phyloP scores from a whole-genome alignment of 2,113 vertebrate species.

The Lophura nycthemera region DNA sequence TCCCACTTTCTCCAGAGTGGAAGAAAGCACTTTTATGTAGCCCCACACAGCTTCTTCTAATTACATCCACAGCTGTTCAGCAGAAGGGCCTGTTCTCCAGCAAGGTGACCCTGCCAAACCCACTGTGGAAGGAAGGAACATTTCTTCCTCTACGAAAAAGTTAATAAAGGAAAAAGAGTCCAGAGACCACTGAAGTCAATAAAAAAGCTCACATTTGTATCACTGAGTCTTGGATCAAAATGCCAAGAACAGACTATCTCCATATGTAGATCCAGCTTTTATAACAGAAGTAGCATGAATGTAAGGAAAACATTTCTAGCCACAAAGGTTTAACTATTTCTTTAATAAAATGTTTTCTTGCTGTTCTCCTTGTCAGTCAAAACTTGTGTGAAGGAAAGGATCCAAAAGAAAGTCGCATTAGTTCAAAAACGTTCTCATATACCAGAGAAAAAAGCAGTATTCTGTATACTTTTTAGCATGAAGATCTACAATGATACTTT shows the following conservation, averaged over 20 bases:
- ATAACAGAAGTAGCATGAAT: neutral
- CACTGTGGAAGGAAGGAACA: neutral
- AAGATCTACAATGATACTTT: neutral
- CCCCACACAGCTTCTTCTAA: neutral
- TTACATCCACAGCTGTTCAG: neutral
- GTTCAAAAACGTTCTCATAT: neutral
- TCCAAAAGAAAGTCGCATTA: neutral
- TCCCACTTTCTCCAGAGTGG: neutral
- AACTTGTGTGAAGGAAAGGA: neutral
- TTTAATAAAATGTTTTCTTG: neutral
- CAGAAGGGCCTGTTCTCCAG: neutral
- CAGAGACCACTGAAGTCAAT: neutral
- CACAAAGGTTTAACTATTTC: neutral
- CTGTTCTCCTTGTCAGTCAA: neutral
- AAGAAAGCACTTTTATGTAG: neutral
- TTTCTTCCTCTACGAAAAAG: neutral
- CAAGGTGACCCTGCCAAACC: constrained; percentile 21
- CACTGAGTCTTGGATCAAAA: neutral
- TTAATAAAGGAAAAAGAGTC: neutral
- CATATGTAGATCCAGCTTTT: neutral
- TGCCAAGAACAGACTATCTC: neutral
- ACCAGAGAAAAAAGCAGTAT: neutral
- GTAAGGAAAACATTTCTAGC: neutral
- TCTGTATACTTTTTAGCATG: neutral
- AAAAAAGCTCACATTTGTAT: neutral